Evolutionary conservation across 2,797 vertebrate species (phyloP).

Genomic region (Galaxias olidus): DNA sequence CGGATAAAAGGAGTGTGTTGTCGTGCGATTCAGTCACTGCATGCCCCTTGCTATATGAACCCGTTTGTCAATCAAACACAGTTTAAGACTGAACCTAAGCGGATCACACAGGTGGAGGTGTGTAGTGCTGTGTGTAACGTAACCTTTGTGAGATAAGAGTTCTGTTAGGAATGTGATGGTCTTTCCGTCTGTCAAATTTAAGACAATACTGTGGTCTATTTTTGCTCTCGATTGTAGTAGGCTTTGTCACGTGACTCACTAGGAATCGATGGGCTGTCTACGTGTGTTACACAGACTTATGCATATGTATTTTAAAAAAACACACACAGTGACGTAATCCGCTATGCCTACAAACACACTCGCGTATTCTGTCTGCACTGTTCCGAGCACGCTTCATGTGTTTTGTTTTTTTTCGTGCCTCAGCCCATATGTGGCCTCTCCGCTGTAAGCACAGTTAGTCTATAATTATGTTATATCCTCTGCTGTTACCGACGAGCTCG

Average conservation of each 20-base stretch:
- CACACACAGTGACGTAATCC: constrained; percentile 37
- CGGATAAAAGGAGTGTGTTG: too few species aligned
- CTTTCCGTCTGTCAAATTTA: too few species aligned
- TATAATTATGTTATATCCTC: constrained; percentile 25
- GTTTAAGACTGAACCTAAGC: neutral
- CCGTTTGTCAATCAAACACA: neutral
- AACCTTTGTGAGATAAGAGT: too few species aligned
- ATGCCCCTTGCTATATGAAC: constrained; percentile 9
- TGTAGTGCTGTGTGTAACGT: neutral
- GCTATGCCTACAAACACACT: constrained; percentile 22
- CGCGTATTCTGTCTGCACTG: constrained; percentile 9
- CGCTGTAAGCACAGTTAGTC: constrained; percentile 17
- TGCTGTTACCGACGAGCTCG: neutral
- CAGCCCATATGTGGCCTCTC: constrained; percentile 11
- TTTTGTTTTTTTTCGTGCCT: constrained; percentile 21
- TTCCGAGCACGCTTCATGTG: constrained; percentile 13
- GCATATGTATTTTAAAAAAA: constrained; percentile 9
- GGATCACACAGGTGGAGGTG: constrained; percentile 13
- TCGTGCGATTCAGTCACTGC: neutral
- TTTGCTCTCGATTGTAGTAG: constrained; percentile 1
- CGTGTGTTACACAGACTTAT: constrained; percentile 9
- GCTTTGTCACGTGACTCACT: constrained; percentile 18
- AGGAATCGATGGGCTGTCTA: neutral
- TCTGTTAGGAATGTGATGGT: too few species aligned
- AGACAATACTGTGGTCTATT: neutral